A percentile compares a stretch with the other conserved stretches of the same genome.
phyloP scores from a whole-genome alignment of 2,888 invertebrate genomes.

The Tachina lurida region DNA sequence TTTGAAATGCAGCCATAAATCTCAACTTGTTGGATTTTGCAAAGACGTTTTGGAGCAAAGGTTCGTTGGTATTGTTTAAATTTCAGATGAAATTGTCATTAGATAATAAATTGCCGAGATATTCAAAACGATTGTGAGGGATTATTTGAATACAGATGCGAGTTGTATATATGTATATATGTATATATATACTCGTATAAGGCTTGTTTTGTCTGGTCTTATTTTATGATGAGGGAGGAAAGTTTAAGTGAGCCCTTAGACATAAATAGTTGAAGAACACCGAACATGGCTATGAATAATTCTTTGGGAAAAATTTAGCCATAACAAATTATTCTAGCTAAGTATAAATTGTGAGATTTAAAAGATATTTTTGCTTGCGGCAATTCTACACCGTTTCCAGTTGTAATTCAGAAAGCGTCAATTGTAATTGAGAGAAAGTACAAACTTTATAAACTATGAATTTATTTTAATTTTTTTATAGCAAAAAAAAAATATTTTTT shows the following conservation, averaged over 20 bases:
- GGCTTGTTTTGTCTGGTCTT: conserved; percentile 3
- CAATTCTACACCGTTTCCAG: too few species aligned
- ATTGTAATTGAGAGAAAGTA: too few species aligned
- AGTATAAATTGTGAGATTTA: conserved; percentile 28
- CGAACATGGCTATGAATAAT: conserved; percentile 56
- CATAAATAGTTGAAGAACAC: not conserved
- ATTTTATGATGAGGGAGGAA: conserved; percentile 3
- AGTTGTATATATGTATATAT: not conserved
- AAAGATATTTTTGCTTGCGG: not conserved
- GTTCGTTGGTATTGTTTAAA: conserved; percentile 64
- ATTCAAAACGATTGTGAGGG: conserved; percentile 69
- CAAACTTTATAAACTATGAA: too few species aligned
- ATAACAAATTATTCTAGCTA: not conserved
- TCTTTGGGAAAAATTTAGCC: conserved; percentile 10
- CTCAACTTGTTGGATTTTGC: conserved; percentile 69
- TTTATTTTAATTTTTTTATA: too few species aligned
- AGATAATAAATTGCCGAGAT: conserved; percentile 70
- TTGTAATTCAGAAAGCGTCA: too few species aligned
- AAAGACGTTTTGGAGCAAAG: conserved; percentile 59
- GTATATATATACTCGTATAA: too few species aligned
- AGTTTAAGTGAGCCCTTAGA: not conserved
- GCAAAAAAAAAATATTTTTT: too few species aligned
- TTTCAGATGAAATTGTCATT: conserved; percentile 69
- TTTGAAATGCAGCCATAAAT: conserved; percentile 65
- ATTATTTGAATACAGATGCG: conserved; percentile 25